phyloP scores from a whole-genome alignment of 2,797 vertebrate genomes.

The Borostomias antarcticus region DNA sequence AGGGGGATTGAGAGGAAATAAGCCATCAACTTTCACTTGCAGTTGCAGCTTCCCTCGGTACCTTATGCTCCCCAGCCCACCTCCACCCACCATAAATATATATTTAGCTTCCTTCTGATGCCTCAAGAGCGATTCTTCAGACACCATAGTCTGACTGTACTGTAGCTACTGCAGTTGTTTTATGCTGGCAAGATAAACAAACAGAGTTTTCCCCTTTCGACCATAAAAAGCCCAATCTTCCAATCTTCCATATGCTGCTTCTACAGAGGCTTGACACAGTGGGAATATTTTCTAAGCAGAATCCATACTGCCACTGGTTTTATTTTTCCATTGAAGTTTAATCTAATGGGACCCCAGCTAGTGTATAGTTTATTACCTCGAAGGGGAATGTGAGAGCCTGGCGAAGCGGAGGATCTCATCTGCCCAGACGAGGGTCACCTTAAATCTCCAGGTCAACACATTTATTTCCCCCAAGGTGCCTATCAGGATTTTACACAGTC shows the following conservation, averaged over 20 bases:
- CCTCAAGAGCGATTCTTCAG: constrained; percentile 65
- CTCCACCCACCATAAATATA: constrained; percentile 55
- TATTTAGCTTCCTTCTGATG: constrained; percentile 73
- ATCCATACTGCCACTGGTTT: constrained; percentile 33
- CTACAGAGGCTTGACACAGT: background rate
- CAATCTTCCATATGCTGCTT: too few species aligned
- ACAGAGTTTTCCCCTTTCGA: background rate
- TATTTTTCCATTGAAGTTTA: constrained; percentile 50
- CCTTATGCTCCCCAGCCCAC: constrained; percentile 27
- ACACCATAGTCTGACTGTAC: constrained; percentile 31
- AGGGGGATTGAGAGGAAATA: constrained; percentile 80
- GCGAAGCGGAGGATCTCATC: constrained; percentile 42
- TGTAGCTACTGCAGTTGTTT: constrained; percentile 36
- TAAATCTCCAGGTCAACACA: constrained; percentile 54
- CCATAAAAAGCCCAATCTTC: too few species aligned
- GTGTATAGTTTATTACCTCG: constrained; percentile 58
- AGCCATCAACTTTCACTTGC: constrained; percentile 80
- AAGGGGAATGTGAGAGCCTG: constrained; percentile 27
- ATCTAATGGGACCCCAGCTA: constrained; percentile 45
- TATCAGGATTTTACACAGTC: constrained; percentile 53
- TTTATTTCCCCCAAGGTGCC: constrained; percentile 54
- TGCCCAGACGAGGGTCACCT: constrained; percentile 45
- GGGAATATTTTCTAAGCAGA: constrained; percentile 32
- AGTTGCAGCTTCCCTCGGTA: constrained; percentile 50
- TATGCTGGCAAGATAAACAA: background rate